phyloP scores from a whole-genome alignment of 2,113 vertebrate genomes.

The Corythornis madagascariensis region DNA sequence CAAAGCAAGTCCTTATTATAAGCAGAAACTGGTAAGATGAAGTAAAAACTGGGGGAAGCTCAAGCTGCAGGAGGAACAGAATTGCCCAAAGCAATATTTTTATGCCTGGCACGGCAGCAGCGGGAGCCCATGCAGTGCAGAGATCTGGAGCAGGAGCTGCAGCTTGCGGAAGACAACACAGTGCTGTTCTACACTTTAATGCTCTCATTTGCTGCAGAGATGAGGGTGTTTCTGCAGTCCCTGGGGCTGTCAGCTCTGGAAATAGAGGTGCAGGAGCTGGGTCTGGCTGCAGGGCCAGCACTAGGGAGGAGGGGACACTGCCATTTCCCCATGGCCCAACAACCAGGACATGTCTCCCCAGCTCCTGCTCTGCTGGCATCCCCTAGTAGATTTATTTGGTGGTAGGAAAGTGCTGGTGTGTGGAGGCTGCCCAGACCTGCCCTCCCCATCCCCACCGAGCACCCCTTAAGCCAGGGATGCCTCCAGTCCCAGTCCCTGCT shows the following conservation, averaged over 20 bases:
- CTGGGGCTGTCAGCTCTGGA: fast-evolving
- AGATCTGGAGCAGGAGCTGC: not conserved
- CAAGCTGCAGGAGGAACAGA: not conserved
- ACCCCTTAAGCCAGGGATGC: not conserved
- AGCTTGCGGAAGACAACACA: not conserved
- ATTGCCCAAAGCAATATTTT: not conserved
- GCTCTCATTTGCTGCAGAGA: not conserved
- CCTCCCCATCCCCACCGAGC: not conserved
- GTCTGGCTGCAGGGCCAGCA: not conserved
- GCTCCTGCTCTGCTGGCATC: fast-evolving
- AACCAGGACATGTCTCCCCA: not conserved
- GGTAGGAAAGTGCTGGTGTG: not conserved
- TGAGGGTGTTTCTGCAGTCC: not conserved
- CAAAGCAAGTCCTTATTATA: not conserved
- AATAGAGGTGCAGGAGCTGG: not conserved
- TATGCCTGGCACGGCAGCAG: not conserved
- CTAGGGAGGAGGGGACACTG: not conserved
- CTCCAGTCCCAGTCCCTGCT: not conserved
- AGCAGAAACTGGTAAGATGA: not conserved
- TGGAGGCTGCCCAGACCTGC: not conserved
- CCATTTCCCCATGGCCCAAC: not conserved
- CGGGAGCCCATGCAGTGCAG: fast-evolving
- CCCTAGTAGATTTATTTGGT: not conserved
- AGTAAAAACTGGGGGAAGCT: not conserved
- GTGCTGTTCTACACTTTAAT: not conserved